phyloP scores from a whole-genome alignment of 2,888 invertebrate genomes.

The Mechanitis mazaeus region DNA sequence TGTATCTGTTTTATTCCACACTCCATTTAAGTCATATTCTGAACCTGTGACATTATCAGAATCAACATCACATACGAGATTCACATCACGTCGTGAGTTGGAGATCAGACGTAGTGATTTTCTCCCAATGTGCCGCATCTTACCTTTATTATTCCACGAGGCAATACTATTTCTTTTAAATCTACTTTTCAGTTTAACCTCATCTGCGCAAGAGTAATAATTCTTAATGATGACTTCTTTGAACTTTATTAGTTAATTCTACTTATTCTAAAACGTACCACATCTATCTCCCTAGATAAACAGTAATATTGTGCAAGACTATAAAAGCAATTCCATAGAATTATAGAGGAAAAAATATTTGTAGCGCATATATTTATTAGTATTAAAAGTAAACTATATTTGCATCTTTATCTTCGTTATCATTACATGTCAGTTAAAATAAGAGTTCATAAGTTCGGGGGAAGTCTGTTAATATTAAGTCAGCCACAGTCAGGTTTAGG shows the following conservation, averaged over 20 bases:
- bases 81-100: constrained; percentile 35
- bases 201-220: constrained; percentile 11
- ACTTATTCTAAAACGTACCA: background rate
- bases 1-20: too few relatives aligned
- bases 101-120: constrained; percentile 43
- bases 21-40: constrained; percentile 16
- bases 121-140: constrained; percentile 34
- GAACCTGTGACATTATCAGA: constrained; percentile 25
- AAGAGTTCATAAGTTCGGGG: background rate
- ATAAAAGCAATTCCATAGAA: background rate
- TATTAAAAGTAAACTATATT: too few relatives aligned
- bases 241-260: background rate
- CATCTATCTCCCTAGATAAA: background rate
- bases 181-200: constrained; percentile 24
- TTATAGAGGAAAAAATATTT: too few relatives aligned
- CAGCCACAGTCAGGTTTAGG: constrained; percentile 49
- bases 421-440: background rate
- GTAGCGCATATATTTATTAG: too few relatives aligned
- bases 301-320: too few relatives aligned
- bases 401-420: background rate
- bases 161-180: constrained; percentile 28
- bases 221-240: constrained; percentile 15
- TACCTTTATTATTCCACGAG: constrained; percentile 34
- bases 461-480: constrained; percentile 21
- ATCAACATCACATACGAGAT: constrained; percentile 30